Evolutionary conservation across 2,888 invertebrate species (phyloP).

Genomic region (Dugesia japonica): DNA sequence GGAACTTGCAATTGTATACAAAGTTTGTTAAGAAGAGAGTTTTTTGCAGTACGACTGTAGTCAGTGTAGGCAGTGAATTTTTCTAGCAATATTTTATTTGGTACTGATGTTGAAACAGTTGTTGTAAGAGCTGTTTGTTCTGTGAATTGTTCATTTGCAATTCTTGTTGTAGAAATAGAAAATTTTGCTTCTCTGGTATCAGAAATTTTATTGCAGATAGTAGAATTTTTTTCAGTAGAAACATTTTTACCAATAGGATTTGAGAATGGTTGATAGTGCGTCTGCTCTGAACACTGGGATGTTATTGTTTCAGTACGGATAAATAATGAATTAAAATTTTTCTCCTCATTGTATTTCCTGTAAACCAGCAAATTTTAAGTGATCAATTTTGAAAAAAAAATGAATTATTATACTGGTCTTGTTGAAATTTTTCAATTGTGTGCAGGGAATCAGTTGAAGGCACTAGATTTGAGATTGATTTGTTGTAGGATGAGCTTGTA

Average conservation of each 20-base stretch:
- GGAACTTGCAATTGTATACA: constrained; percentile 20
- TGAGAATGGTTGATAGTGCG: neutral
- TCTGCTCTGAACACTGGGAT: neutral
- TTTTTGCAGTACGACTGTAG: constrained; percentile 15
- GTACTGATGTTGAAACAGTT: constrained; percentile 10
- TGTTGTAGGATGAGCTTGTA: neutral
- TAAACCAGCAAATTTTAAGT: neutral
- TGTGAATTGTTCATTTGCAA: neutral
- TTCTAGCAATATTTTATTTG: neutral
- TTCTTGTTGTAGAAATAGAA: neutral
- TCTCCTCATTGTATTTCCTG: constrained; percentile 16
- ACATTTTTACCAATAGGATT: neutral
- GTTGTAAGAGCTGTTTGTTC: neutral
- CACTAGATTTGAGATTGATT: neutral
- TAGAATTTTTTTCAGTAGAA: neutral
- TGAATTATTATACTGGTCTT: neutral
- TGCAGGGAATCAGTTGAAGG: neutral
- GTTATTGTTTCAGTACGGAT: constrained; percentile 10
- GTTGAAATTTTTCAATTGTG: neutral
- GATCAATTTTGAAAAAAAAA: constrained; percentile 12
- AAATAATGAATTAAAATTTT: neutral
- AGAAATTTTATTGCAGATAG: constrained; percentile 1
- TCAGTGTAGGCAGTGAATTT: constrained; percentile 20
- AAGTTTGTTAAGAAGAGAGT: neutral
- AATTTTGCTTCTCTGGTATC: constrained; percentile 11